phyloP scores from a whole-genome alignment of 1,140 invertebrate species.

The Meteorus sp. region DNA sequence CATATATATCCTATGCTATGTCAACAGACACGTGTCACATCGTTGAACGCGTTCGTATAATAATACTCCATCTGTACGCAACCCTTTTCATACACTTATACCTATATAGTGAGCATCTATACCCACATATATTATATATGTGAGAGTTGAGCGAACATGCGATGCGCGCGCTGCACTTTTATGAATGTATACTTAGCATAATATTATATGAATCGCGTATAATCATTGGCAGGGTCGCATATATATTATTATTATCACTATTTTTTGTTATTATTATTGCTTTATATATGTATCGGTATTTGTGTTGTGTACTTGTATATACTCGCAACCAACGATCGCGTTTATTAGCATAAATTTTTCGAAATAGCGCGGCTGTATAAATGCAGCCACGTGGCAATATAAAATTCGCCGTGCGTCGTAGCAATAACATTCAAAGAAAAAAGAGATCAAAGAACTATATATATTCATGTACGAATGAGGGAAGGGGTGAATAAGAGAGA shows the following conservation, averaged over 20 bases:
- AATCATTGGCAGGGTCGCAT: too few relatives aligned
- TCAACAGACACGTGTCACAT: too few relatives aligned
- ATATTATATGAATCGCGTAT: conserved; percentile 51
- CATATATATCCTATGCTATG: too few relatives aligned
- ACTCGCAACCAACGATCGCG: conserved; percentile 19
- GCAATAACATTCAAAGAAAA: background rate
- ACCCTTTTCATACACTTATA: too few relatives aligned
- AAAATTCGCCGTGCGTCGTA: conserved; percentile 8
- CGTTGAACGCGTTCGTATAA: too few relatives aligned
- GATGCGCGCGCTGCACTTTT: too few relatives aligned
- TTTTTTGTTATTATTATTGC: too few relatives aligned
- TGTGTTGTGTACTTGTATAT: conserved; percentile 30
- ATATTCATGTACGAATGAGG: conserved; percentile 6
- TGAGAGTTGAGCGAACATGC: too few relatives aligned
- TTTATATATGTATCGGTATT: conserved; percentile 34
- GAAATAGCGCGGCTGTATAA: conserved; percentile 32
- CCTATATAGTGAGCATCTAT: too few relatives aligned
- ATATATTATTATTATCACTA: too few relatives aligned
- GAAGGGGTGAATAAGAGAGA: conserved; percentile 4
- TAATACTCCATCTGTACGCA: too few relatives aligned
- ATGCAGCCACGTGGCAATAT: conserved; percentile 22
- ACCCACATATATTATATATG: too few relatives aligned
- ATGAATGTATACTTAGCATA: conserved; percentile 46
- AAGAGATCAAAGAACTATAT: background rate
- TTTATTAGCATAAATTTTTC: conserved; percentile 48